A percentile compares a stretch with the other conserved stretches of the same genome.
Evolutionary conservation across 1,140 invertebrate genomes (phyloP).

Genomic region (Aricia agestis): DNA sequence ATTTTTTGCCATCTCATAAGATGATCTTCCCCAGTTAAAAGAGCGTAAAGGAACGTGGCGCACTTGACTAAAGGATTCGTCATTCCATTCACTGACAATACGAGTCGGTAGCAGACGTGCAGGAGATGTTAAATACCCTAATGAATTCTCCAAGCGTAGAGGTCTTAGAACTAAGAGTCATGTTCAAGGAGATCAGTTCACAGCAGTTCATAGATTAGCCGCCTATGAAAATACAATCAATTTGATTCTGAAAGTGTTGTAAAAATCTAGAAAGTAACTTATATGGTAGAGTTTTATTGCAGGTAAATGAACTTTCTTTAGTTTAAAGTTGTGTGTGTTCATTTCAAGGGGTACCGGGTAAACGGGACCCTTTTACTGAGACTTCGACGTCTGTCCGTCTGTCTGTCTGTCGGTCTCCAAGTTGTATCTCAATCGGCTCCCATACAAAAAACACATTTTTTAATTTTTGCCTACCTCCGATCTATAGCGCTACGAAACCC

Average conservation of each 20-base stretch:
- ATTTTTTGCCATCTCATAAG: not conserved
- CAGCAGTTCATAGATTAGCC: not conserved
- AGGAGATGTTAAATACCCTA: not conserved
- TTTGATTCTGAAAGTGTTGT: not conserved
- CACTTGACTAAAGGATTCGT: conserved; percentile 1
- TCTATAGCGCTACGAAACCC: no score
- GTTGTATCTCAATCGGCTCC: no score
- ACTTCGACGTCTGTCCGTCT: no score
- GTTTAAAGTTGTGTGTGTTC: no score
- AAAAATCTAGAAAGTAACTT: no score
- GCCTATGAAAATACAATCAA: not conserved
- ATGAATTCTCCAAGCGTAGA: conserved; percentile 5
- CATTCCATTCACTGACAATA: not conserved
- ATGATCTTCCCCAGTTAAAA: not conserved
- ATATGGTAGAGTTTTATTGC: no score
- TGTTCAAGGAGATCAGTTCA: conserved; percentile 11
- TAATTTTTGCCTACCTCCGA: no score
- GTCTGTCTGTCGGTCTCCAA: no score
- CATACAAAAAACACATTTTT: no score
- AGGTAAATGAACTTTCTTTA: no score
- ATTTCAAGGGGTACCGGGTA: no score
- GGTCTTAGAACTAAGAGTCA: conserved; percentile 5
- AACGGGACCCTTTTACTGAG: no score
- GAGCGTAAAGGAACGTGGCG: not conserved
- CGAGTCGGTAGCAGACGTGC: not conserved